These are phyloP conservation scores for Morpho helenor DNA, from an alignment of 2,888 invertebrate species.

Conservation along the genomic window DNA sequence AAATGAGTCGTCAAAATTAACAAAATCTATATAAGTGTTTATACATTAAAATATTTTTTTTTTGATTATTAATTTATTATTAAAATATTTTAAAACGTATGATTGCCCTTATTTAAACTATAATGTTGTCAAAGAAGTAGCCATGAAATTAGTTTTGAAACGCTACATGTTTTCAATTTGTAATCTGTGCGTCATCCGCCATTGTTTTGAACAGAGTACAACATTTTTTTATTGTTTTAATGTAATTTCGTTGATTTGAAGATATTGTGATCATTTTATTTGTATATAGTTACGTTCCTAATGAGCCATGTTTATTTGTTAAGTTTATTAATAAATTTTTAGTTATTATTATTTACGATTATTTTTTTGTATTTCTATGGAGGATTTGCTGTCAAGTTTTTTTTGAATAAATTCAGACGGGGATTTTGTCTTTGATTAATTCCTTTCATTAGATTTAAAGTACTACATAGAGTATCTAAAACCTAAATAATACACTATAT, in stretches of 20 bases:
- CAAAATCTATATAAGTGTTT: no score
- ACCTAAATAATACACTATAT: no score
- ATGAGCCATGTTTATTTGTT: conserved; percentile 38
- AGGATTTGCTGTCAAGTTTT: conserved; percentile 26
- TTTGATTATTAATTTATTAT: no score
- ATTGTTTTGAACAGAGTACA: conserved; percentile 31
- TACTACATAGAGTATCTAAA: no score
- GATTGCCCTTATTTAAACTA: no score
- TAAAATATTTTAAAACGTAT: no score
- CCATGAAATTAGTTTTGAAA: no score
- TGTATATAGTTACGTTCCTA: conserved; percentile 38
- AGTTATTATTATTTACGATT: conserved; percentile 24
- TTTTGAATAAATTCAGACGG: conserved; percentile 31
- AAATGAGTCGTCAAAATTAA: no score
- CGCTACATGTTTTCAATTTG: neutral
- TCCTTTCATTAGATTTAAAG: no score
- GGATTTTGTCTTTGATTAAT: conserved; percentile 9
- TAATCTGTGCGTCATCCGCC: conserved; percentile 20
- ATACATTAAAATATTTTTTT: no score
- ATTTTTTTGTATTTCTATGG: conserved; percentile 25
- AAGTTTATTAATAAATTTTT: conserved; percentile 32
- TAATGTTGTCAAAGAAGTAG: no score
- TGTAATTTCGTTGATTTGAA: conserved; percentile 31
- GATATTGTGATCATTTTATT: conserved; percentile 34
- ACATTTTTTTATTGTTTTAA: conserved; percentile 31